phyloP scores from a whole-genome alignment of 2,888 invertebrate species.

The Chrysomela aeneicollis region DNA sequence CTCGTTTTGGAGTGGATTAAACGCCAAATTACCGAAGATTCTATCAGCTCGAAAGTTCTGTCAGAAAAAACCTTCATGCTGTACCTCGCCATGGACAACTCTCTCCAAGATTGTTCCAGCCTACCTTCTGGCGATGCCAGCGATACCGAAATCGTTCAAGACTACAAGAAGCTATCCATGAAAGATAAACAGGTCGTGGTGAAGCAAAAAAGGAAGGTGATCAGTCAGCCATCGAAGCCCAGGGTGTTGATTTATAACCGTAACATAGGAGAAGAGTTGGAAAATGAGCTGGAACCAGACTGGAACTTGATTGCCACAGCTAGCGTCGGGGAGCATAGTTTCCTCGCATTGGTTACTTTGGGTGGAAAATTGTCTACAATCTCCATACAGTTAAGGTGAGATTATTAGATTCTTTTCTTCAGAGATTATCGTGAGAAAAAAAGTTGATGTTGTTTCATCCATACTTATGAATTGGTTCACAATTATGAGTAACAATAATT shows the following conservation, averaged over 20 bases:
- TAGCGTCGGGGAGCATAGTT: constrained; percentile 68
- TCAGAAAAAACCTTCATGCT: constrained; percentile 77
- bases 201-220: constrained; percentile 62
- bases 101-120: constrained; percentile 81
- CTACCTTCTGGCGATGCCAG: constrained; percentile 71
- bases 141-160: constrained; percentile 79
- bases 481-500: too few species aligned
- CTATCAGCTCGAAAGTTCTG: constrained; percentile 57
- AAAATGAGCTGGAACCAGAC: constrained; percentile 65
- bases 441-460: neutral
- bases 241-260: constrained; percentile 69
- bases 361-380: constrained; percentile 70
- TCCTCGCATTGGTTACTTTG: constrained; percentile 71
- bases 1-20: constrained; percentile 73
- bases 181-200: constrained; percentile 55
- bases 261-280: constrained; percentile 64
- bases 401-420: neutral
- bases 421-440: neutral
- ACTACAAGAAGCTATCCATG: constrained; percentile 70
- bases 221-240: constrained; percentile 68
- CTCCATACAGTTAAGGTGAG: constrained; percentile 66
- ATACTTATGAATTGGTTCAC: too few species aligned
- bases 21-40: constrained; percentile 58
- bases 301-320: constrained; percentile 70
- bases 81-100: constrained; percentile 78